Conservation (phyloP, 1,140 invertebrate species). For the Drosophila bocqueti region DNA sequence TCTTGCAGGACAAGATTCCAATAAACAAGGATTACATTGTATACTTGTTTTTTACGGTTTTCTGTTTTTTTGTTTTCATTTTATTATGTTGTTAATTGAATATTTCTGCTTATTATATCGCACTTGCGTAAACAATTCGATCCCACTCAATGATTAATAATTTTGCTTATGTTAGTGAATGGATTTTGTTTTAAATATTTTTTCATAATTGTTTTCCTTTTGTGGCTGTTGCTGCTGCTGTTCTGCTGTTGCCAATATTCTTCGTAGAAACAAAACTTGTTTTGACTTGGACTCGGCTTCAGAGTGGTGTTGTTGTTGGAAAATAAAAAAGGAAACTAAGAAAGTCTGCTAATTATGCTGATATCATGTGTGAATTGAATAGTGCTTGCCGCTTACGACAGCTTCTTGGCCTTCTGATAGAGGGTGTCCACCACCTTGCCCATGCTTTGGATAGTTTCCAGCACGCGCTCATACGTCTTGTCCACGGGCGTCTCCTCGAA, state of each 20-base stretch:
- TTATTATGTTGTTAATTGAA: slow-evolving; percentile 75
- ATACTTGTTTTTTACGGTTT: slow-evolving; percentile 16
- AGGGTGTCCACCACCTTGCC: slow-evolving; percentile 99
- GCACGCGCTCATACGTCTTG: slow-evolving; percentile 98
- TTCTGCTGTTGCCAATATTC: slow-evolving; percentile 50
- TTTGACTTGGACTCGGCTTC: slow-evolving; percentile 26
- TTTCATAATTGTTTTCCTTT: slow-evolving; percentile 17
- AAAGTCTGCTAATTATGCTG: slow-evolving; percentile 68
- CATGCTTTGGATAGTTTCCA: slow-evolving; percentile 99
- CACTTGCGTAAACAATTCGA: slow-evolving; percentile 58
- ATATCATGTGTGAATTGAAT: slow-evolving; percentile 59
- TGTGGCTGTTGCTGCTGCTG: slow-evolving; percentile 30
- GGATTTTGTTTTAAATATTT: slow-evolving; percentile 50
- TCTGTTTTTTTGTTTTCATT: slow-evolving; percentile 35
- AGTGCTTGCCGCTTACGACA: slow-evolving; percentile 90
- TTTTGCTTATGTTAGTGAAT: slow-evolving; percentile 67
- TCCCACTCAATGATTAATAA: slow-evolving; percentile 64
- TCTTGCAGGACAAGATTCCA: too few relatives aligned
- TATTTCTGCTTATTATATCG: slow-evolving; percentile 71
- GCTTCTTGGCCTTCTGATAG: slow-evolving; percentile 99
- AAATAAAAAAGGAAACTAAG: slow-evolving; percentile 50
- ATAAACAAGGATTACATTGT: background rate
- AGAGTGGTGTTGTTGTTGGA: slow-evolving; percentile 22
- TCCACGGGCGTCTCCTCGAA: slow-evolving; percentile 98
- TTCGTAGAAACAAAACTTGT: slow-evolving; percentile 54